Base-by-base conservation (phyloP, 2,113 vertebrate species). In the Myxocyprinus asiaticus region DNA sequence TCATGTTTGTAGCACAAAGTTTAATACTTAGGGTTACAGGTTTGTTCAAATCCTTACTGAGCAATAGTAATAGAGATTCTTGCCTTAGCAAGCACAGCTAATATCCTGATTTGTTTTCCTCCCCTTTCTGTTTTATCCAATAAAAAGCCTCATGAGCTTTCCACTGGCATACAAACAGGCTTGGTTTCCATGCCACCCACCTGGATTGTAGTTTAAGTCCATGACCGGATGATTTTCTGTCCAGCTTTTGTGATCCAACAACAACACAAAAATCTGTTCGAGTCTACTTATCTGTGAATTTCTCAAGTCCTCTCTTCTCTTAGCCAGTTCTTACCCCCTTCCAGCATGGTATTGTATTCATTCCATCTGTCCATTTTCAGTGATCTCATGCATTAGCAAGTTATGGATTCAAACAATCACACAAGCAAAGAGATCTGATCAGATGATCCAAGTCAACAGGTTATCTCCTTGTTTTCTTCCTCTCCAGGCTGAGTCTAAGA, bases 201-300 rank as follows among this genome's bases (percentile, higher is more conserved):
- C 92, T 93, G 89, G 87, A 82, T 90, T 91, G 84, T 71, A 91
- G 90, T 91, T 90, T 79, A 90, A 83, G 84, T 91, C 90, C 90
- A 93, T 92, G 73, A 74, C 77, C 82, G 33, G 83, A 81, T 79
- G 76, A 84, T 77, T 10, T 33, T 33, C 22, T 33, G 22, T 33
- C 22, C 22, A 33, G 22, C 22, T 33, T 33, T 33, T 33, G 22
- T 33, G 22, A 68, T 6, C 17, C 47, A 68, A 33, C 53, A 72
- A 59, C 1, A 47, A 9, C 58, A 22, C 44, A 74, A 73, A 48
- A 9, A 48, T 33, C 17, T 12, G 56, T 22, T 22, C 58, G 76
- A 84, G 81, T 85, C 73, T 86, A 86, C 86, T 90, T 90, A 89
- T 91, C 90, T 83, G 10, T 9, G 11, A 47, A 68, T 53, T 58